These are phyloP conservation scores for Grallaria varia DNA, from an alignment of 2,113 vertebrate species.

Conservation along the genomic window DNA sequence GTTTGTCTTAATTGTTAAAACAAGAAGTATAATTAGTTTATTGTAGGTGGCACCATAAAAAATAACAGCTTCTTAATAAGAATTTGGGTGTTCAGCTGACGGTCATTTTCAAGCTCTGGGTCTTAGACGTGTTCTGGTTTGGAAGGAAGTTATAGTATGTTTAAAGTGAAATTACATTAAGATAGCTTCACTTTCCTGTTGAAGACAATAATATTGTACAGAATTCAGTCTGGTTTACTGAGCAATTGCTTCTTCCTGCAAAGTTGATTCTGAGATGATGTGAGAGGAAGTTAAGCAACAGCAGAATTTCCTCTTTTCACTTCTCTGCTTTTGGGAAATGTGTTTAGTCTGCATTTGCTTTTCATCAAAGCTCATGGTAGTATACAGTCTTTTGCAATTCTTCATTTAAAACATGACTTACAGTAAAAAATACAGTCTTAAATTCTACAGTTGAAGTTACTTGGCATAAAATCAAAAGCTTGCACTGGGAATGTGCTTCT, in stretches of 20 bases:
- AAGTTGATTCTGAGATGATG: background rate
- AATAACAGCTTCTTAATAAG: background rate
- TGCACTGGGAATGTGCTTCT: background rate
- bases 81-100: background rate
- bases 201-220: background rate
- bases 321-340: background rate
- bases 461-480: background rate
- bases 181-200: background rate
- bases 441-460: background rate
- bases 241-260: background rate
- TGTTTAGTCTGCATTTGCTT: background rate
- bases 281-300: background rate
- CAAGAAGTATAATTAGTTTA: background rate
- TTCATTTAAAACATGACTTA: background rate
- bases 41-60: background rate
- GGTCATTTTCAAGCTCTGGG: background rate
- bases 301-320: accelerated
- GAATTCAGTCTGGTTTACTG: background rate
- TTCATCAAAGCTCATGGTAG: background rate
- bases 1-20: background rate
- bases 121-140: background rate
- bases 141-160: background rate
- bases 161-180: background rate
- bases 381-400: background rate
- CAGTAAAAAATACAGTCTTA: background rate